Percentiles rank a stretch among this genome's conserved stretches.
Evolutionary conservation across 2,113 vertebrate species (phyloP).

Genomic region (Archocentrus centrarchus): DNA sequence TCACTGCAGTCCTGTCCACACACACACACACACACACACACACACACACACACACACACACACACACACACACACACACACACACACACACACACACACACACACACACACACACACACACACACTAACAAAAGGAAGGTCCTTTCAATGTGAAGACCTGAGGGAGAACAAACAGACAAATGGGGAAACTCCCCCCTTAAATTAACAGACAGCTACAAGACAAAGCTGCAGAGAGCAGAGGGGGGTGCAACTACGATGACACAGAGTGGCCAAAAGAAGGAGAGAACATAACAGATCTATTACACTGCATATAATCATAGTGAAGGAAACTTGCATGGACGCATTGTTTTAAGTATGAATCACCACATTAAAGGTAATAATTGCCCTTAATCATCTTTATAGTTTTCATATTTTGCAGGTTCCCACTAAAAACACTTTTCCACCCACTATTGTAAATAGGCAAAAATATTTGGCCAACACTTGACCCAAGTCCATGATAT

Average conservation of each 20-base stretch:
- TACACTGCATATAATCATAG: neutral
- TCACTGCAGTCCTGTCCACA: conserved; percentile 38
- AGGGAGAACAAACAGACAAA: conserved; percentile 63
- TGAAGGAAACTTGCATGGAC: neutral
- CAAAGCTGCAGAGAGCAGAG: conserved; percentile 7
- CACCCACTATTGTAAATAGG: neutral
- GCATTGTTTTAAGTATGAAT: neutral
- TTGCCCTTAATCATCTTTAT: neutral
- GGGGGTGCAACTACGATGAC: neutral
- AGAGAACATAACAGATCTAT: neutral
- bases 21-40: neutral
- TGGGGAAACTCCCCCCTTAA: conserved; percentile 67
- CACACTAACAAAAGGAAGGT: conserved; percentile 37
- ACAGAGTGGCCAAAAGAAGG: neutral
- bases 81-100: neutral
- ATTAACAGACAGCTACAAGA: conserved; percentile 56
- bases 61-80: conserved; percentile 3
- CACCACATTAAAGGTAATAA: neutral
- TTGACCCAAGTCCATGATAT: neutral
- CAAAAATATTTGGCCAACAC: neutral
- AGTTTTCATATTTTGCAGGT: no score
- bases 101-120: no score
- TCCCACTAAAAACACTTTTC: no score
- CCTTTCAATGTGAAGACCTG: conserved; percentile 69
- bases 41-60: neutral